Percentiles rank a stretch among this genome's conserved stretches.
Evolutionary conservation across 1,140 invertebrate species (phyloP).

Genomic region (Drosophila ambigua): DNA sequence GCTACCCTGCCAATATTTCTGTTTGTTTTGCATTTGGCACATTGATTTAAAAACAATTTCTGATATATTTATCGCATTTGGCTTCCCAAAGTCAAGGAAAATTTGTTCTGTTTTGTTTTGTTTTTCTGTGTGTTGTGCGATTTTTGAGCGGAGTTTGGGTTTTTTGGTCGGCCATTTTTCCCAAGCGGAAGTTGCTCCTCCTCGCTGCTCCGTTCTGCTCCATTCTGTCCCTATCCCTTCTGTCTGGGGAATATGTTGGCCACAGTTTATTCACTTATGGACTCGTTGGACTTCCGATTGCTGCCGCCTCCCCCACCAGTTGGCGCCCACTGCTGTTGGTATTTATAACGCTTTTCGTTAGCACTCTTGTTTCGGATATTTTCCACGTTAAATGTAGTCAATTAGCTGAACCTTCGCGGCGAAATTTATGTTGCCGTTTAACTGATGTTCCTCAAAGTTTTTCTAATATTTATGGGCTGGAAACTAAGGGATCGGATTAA

Average conservation of each 20-base stretch:
- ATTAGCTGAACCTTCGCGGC: slow-evolving; percentile 43
- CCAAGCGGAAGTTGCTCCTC: slow-evolving; percentile 58
- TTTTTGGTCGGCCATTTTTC: slow-evolving; percentile 15
- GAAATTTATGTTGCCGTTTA: background rate
- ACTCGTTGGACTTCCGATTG: slow-evolving; percentile 71
- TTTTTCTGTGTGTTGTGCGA: slow-evolving; percentile 13
- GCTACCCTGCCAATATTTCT: slow-evolving; percentile 73
- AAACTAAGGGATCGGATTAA: background rate
- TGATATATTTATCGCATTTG: slow-evolving; percentile 74
- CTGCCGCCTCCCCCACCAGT: slow-evolving; percentile 19
- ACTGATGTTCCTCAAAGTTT: background rate
- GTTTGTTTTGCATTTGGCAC: slow-evolving; percentile 70
- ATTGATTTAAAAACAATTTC: slow-evolving; percentile 72
- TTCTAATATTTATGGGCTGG: background rate
- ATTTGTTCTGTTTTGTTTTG: slow-evolving; percentile 61
- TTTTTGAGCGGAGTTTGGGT: slow-evolving; percentile 30
- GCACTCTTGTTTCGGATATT: slow-evolving; percentile 44
- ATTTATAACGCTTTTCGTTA: slow-evolving; percentile 31
- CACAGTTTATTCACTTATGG: slow-evolving; percentile 77
- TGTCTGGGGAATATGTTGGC: slow-evolving; percentile 51
- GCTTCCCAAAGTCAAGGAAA: slow-evolving; percentile 49
- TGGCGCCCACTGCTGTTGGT: slow-evolving; percentile 21
- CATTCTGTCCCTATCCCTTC: background rate
- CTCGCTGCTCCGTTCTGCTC: slow-evolving; percentile 11
- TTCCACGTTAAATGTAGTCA: slow-evolving; percentile 51